Evolutionary conservation across 2,797 vertebrate genomes (phyloP).

Genomic region (Chanos chanos): DNA sequence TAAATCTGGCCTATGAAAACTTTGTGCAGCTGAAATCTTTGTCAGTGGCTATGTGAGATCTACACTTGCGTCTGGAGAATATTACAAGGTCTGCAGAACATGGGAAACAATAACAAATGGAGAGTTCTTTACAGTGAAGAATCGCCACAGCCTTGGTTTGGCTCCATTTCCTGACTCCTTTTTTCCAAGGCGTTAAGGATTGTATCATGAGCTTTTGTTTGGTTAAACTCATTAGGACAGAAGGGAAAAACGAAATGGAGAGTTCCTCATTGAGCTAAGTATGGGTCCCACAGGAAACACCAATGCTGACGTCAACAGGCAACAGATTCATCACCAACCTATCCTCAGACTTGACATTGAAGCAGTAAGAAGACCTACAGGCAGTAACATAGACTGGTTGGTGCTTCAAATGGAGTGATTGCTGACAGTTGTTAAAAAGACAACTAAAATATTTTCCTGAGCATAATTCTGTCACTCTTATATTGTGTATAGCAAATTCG

Average conservation of each 20-base stretch:
- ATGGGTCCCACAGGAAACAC: background rate
- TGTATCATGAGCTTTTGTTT: conserved; percentile 48
- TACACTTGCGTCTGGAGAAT: conserved; percentile 69
- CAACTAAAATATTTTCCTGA: too few relatives aligned
- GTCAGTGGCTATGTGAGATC: conserved; percentile 39
- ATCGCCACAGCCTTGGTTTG: conserved; percentile 54
- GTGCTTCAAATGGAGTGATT: too few relatives aligned
- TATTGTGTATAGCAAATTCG: too few relatives aligned
- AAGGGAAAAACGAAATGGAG: conserved; percentile 5
- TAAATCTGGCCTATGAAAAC: conserved; percentile 48
- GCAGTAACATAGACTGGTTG: too few relatives aligned
- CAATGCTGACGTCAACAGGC: background rate
- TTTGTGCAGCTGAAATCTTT: background rate
- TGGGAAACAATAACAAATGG: conserved; percentile 75
- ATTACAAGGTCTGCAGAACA: conserved; percentile 72
- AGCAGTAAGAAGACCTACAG: background rate
- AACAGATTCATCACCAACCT: background rate
- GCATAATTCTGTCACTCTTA: too few relatives aligned
- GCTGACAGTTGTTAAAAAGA: too few relatives aligned
- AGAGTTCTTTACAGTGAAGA: conserved; percentile 61
- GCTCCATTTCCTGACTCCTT: conserved; percentile 47
- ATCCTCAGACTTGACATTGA: background rate
- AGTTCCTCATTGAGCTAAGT: conserved; percentile 16
- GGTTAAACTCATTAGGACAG: conserved; percentile 17
- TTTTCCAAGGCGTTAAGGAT: conserved; percentile 53